Percentiles rank a stretch among this genome's conserved stretches.
Evolutionary conservation across 1,140 invertebrate species (phyloP).

Genomic region (Plodia interpunctella): DNA sequence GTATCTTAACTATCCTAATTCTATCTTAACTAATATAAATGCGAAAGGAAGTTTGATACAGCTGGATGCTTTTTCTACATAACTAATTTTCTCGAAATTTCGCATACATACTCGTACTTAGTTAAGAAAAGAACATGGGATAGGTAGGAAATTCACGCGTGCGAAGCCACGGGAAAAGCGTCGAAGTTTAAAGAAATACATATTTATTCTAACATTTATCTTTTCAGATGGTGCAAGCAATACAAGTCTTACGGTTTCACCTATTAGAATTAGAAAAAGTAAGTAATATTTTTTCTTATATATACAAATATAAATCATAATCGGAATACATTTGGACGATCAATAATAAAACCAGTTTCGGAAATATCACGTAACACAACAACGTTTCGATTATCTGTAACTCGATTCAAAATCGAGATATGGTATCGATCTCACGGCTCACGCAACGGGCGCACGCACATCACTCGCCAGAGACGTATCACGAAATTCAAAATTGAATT

Average conservation of each 20-base stretch:
- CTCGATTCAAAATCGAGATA: constrained; percentile 58
- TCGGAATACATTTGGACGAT: constrained; percentile 52
- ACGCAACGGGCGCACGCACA: constrained; percentile 29
- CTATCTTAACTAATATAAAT: too few species aligned
- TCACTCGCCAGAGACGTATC: constrained; percentile 11
- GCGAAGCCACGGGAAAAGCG: too few species aligned
- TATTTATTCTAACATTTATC: constrained; percentile 43
- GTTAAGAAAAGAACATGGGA: too few species aligned
- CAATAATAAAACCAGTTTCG: constrained; percentile 39
- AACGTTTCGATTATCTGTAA: constrained; percentile 59
- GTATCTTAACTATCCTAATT: too few species aligned
- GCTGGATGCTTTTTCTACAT: too few species aligned
- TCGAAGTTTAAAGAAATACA: too few species aligned
- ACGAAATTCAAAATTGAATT: constrained; percentile 23
- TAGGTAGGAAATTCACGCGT: too few species aligned
- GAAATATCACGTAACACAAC: constrained; percentile 54
- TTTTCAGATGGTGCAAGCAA: constrained; percentile 99
- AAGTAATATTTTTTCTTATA: constrained; percentile 74
- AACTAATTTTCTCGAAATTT: too few species aligned
- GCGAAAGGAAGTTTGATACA: too few species aligned
- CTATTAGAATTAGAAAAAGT: constrained; percentile 99
- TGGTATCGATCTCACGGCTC: constrained; percentile 44
- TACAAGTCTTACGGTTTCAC: constrained; percentile 99
- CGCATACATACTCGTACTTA: too few species aligned
- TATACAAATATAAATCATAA: constrained; percentile 14